phyloP scores from a whole-genome alignment of 2,797 vertebrate species.

The Acrossocheilus fasciatus region DNA sequence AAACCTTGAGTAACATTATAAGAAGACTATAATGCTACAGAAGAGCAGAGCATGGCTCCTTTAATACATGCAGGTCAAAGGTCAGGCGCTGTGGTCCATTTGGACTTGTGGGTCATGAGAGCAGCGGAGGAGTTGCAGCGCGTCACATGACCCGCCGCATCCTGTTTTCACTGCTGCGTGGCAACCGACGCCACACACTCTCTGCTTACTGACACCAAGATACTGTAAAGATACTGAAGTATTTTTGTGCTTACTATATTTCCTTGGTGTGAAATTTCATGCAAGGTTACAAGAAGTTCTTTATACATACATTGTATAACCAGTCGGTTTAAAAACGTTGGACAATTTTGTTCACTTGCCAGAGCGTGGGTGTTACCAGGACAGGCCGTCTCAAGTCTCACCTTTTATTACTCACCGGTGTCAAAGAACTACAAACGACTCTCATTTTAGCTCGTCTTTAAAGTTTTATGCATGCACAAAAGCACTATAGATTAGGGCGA shows the following conservation, averaged over 20 bases:
- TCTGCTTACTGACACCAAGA: slow-evolving; percentile 15
- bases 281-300: neutral
- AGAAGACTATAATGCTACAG: neutral
- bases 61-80: slow-evolving; percentile 30
- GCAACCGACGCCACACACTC: slow-evolving; percentile 47
- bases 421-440: slow-evolving; percentile 27
- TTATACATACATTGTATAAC: slow-evolving; percentile 16
- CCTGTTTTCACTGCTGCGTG: slow-evolving; percentile 63
- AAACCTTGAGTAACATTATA: neutral
- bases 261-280: slow-evolving; percentile 32
- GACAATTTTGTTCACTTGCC: slow-evolving; percentile 5
- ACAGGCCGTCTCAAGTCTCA: slow-evolving; percentile 22
- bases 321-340: neutral
- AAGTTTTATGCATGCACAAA: slow-evolving; percentile 36
- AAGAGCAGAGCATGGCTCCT: neutral
- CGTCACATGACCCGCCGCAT: slow-evolving; percentile 57
- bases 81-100: slow-evolving; percentile 34
- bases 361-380: slow-evolving; percentile 36
- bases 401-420: slow-evolving; percentile 21
- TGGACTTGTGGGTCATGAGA: slow-evolving; percentile 49
- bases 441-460: slow-evolving; percentile 40
- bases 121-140: slow-evolving; percentile 39
- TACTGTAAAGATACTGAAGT: slow-evolving; percentile 36
- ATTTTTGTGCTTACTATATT: slow-evolving; percentile 20
- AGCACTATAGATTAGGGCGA: slow-evolving; percentile 27